These are phyloP conservation scores for Echiichthys vipera DNA, from an alignment of 2,797 vertebrate species.

Conservation along the genomic window DNA sequence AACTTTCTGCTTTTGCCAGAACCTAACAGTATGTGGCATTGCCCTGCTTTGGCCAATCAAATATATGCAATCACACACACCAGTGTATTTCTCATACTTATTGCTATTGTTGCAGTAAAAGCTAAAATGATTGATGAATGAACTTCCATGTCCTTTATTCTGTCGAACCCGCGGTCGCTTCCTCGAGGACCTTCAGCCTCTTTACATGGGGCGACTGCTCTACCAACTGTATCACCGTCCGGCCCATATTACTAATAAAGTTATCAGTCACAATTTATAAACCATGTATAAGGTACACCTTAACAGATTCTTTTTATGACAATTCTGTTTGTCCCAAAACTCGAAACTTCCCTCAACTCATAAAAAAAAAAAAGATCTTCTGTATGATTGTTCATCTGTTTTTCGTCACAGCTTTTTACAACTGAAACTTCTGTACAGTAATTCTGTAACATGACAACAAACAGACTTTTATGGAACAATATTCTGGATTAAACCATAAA, in stretches of 20 bases:
- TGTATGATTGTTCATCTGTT: not conserved
- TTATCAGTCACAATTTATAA: not conserved
- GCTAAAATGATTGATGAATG: not conserved
- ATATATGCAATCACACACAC: not conserved
- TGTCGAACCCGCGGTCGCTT: too few species aligned
- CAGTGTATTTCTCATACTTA: not conserved
- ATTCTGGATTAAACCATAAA: not conserved
- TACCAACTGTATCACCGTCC: too few species aligned
- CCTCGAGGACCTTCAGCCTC: too few species aligned
- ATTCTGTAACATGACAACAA: not conserved
- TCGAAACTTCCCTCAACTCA: not conserved
- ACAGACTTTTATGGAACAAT: not conserved
- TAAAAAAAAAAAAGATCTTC: not conserved
- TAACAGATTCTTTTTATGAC: not conserved
- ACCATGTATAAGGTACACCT: rapidly evolving
- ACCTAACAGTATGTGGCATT: too few species aligned
- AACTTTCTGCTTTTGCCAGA: too few species aligned
- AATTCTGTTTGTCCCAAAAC: not conserved
- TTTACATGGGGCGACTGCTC: too few species aligned
- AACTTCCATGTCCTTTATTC: too few species aligned
- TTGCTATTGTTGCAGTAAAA: rapidly evolving
- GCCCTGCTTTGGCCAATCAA: not conserved
- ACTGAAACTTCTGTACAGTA: not conserved
- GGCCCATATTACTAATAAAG: not conserved
- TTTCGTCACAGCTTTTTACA: not conserved